These are phyloP conservation scores for Notothenia rossii DNA, from an alignment of 2,113 vertebrate species.

Conservation along the genomic window DNA sequence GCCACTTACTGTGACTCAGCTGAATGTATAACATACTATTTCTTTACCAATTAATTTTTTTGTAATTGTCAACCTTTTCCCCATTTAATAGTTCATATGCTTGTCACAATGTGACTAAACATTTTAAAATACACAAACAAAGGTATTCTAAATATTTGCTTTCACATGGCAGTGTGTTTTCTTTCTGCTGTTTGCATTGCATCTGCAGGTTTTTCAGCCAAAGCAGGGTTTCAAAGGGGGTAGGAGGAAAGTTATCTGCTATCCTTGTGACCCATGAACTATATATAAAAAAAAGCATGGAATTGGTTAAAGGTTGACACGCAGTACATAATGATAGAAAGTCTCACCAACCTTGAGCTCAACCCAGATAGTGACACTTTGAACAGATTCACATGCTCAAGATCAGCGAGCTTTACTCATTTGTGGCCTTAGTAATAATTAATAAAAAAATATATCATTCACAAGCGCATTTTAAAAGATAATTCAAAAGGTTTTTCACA, in stretches of 20 bases:
- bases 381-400: not conserved
- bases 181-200: not conserved
- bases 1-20: not conserved
- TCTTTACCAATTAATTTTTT: not conserved
- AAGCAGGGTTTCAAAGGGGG: not conserved
- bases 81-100: too few species aligned
- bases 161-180: not conserved
- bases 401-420: not conserved
- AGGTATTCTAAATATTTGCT: not conserved
- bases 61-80: not conserved
- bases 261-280: slow-evolving; percentile 16
- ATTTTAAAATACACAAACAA: not conserved
- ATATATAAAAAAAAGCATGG: not conserved
- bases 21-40: not conserved
- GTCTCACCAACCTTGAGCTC: not conserved
- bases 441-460: too few species aligned
- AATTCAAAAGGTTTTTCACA: too few species aligned
- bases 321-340: not conserved
- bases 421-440: not conserved
- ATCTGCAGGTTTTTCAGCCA: not conserved
- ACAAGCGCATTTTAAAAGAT: too few species aligned
- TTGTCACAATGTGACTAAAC: not conserved
- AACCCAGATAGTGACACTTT: not conserved
- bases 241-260: not conserved
- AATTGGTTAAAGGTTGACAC: slow-evolving; percentile 2